These are phyloP conservation scores for Nannobrachium achirus DNA, from an alignment of 2,113 vertebrate genomes.

Conservation along the genomic window DNA sequence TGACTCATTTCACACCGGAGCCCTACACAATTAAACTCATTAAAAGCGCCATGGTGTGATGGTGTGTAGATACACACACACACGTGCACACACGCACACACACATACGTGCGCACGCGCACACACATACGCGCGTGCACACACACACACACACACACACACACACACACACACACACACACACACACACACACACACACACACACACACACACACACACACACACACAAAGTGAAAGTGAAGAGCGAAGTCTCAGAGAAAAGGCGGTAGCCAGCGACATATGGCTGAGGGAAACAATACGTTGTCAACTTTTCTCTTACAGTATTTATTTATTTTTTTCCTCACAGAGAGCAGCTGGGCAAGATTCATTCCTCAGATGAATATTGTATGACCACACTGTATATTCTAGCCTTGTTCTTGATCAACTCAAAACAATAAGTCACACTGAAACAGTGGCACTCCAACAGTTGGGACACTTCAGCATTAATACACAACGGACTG, in stretches of 20 bases:
- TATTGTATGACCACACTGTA: constrained; percentile 48
- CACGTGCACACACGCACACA: too few species aligned
- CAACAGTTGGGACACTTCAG: constrained; percentile 55
- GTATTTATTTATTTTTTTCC: too few species aligned
- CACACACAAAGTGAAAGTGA: constrained; percentile 63
- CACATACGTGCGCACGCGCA: too few species aligned
- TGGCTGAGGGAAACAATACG: constrained; percentile 59
- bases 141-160: too few species aligned
- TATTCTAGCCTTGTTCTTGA: constrained; percentile 49
- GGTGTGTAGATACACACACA: too few species aligned
- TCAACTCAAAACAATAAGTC: not conserved
- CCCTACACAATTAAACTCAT: constrained; percentile 70
- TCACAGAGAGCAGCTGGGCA: constrained; percentile 61
- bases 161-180: too few species aligned
- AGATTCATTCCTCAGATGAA: constrained; percentile 48
- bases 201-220: too few species aligned
- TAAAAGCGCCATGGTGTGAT: constrained; percentile 55
- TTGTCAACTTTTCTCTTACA: constrained; percentile 48
- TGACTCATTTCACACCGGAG: constrained; percentile 72
- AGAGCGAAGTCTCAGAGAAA: constrained; percentile 64
- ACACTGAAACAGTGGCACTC: constrained; percentile 23
- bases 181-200: too few species aligned
- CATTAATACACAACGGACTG: constrained; percentile 44
- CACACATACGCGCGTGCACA: too few species aligned
- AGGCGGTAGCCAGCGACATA: constrained; percentile 54